Base-by-base conservation (phyloP, 2,113 vertebrate species). In the Ginglymostoma cirratum region DNA sequence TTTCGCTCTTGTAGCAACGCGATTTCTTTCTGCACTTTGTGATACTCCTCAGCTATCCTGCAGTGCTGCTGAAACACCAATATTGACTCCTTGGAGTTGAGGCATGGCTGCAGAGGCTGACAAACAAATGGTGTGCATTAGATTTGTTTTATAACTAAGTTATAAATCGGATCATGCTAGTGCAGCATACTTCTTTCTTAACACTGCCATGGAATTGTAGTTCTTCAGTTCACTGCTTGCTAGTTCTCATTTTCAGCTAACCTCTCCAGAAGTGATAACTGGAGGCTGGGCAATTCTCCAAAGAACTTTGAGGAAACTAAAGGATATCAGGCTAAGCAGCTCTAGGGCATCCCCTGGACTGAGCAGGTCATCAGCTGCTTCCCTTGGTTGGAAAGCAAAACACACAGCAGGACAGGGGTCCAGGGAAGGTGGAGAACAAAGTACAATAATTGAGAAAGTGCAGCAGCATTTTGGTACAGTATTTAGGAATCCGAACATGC, bases 21-120 rank as follows among this genome's bases (percentile, higher is more conserved):
- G 12, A 99, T 99, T 97, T 99, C 99, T 65, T 98, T 98, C 96
- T 99, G 99, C 97, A 99, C 99, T 96, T 99, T 98, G 96, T 98
- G 98, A 96, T 99, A 99, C 94, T 99, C 99, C 96, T 98, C 98
- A 21, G 99, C 99, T 98, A 99, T 99, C 97, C 98, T 99, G 98
- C 99, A 99, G 97, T 99, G 99, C 95, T 99, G 98, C 97, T 97
- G 98, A 97, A 98, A 99, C 95, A 99, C 98, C 96, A 99, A 98
- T 96, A 99, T 98, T 90, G 99, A 99, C 97, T 99, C 99, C 96
- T 97, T 97, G 95, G 99, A 98, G 96, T 98, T 98, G 96, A 98
- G 98, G 96, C 98, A 98, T 78, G 99, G 99, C 17, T 98, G 98
- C 97, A 99, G 98, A 0, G 99, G 99, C 99, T 99, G 97, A 52